These are phyloP conservation scores for Pterois miles DNA, from an alignment of 2,797 vertebrate genomes.

Conservation along the genomic window DNA sequence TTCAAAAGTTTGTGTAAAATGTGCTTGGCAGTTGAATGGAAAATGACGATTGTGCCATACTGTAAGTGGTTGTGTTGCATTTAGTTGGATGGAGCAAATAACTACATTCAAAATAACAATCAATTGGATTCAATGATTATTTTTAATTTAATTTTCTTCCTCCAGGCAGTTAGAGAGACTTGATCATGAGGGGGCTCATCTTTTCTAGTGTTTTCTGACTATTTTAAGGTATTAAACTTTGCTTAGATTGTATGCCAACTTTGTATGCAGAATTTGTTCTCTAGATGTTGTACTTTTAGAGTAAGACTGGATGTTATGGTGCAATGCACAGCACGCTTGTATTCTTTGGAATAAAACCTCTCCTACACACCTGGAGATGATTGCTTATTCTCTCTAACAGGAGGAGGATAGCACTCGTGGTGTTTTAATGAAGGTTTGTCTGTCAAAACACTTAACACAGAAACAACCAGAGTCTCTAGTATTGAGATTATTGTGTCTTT, in stretches of 20 bases:
- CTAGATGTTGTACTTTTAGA: background rate
- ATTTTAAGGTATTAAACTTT: background rate
- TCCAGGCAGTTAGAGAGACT: background rate
- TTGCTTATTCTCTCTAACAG: background rate
- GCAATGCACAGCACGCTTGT: background rate
- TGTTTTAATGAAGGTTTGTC: constrained; percentile 1
- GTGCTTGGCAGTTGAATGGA: too few relatives aligned
- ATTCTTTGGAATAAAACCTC: background rate
- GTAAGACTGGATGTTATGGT: background rate
- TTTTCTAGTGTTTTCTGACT: background rate
- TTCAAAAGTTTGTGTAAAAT: background rate
- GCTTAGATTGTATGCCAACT: background rate
- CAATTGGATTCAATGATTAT: background rate
- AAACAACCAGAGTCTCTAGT: background rate
- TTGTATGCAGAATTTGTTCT: background rate
- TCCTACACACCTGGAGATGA: background rate
- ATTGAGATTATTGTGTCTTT: background rate
- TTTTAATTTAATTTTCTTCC: background rate
- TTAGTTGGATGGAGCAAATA: too few relatives aligned
- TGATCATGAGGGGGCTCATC: background rate
- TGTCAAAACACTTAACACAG: background rate
- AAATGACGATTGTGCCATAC: background rate
- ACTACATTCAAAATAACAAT: background rate
- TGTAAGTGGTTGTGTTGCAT: background rate
- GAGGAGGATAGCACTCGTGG: background rate